A percentile compares a stretch with the other conserved stretches of the same genome.
These are phyloP conservation scores for Mythimna albipuncta DNA, from an alignment of 2,888 invertebrate genomes.

Conservation along the genomic window DNA sequence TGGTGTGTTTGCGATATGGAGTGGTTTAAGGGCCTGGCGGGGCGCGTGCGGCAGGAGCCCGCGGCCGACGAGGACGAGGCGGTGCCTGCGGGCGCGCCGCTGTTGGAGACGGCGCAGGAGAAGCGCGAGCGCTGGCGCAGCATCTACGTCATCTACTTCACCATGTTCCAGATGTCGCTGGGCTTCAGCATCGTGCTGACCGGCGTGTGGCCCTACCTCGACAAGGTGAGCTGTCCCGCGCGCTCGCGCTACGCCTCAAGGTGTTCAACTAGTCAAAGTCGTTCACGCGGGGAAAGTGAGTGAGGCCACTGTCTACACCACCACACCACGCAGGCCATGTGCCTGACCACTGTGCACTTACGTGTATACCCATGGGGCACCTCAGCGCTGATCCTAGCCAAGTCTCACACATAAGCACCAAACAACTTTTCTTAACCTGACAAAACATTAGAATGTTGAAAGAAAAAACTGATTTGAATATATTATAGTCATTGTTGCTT, in stretches of 20 bases:
- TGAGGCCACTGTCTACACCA: conserved; percentile 12
- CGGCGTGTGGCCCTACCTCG: conserved; percentile 97
- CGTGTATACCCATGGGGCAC: neutral
- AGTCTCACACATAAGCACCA: neutral
- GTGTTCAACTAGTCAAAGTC: conserved; percentile 13
- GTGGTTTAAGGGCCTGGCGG: conserved; percentile 75
- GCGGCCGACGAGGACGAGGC: conserved; percentile 34
- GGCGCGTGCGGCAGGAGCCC: conserved; percentile 60
- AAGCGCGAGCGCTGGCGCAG: conserved; percentile 94
- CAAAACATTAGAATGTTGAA: conserved; percentile 5
- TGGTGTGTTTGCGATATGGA: conserved; percentile 70
- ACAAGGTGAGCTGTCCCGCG: conserved; percentile 91
- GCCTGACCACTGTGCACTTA: neutral
- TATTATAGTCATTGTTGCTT: conserved; percentile 30
- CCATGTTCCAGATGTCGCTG: conserved; percentile 97
- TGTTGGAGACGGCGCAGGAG: conserved; percentile 93
- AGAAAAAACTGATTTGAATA: conserved; percentile 7
- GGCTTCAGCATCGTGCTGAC: conserved; percentile 97
- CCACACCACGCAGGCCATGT: neutral
- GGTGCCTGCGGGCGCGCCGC: conserved; percentile 34
- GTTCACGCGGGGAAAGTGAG: conserved; percentile 27
- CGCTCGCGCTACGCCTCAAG: conserved; percentile 17
- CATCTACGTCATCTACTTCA: conserved; percentile 95
- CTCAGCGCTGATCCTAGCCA: neutral
- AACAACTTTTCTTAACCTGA: neutral